Conservation (phyloP, 2,888 invertebrate species). For the Junonia oenone region DNA sequence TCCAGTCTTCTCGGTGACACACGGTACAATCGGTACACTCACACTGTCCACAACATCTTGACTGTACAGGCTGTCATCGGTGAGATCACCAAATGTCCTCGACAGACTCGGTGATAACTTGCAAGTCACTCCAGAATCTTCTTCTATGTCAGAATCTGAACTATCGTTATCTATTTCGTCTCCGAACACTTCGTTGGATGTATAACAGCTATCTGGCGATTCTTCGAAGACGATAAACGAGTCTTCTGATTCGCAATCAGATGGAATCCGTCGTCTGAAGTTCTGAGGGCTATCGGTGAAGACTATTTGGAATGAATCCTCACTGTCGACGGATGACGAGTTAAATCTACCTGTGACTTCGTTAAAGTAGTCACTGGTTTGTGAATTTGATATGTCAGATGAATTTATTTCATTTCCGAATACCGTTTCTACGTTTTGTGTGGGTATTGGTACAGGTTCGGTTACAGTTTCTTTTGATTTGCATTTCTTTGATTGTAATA, state of each 20-base stretch:
- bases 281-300: constrained; percentile 50
- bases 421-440: constrained; percentile 29
- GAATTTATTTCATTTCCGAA: constrained; percentile 49
- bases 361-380: constrained; percentile 47
- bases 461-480: constrained; percentile 7
- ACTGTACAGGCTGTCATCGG: constrained; percentile 58
- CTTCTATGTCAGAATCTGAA: constrained; percentile 31
- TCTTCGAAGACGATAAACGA: constrained; percentile 78
- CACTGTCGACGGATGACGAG: constrained; percentile 50
- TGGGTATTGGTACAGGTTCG: constrained; percentile 24
- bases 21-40: constrained; percentile 14
- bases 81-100: constrained; percentile 57
- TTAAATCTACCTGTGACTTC: constrained; percentile 61
- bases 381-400: constrained; percentile 28
- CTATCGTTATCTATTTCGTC: constrained; percentile 33
- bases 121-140: constrained; percentile 25
- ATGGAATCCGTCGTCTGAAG: constrained; percentile 41
- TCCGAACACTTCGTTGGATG: constrained; percentile 61
- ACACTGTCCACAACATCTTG: constrained; percentile 62
- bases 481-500: constrained; percentile 28
- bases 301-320: constrained; percentile 71
- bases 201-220: constrained; percentile 59
- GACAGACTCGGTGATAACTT: constrained; percentile 38
- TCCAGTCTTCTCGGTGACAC: constrained; percentile 32
- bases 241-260: constrained; percentile 80